Base-by-base conservation (phyloP, 2,888 invertebrate genomes). In the Eubasilissa splendida region DNA sequence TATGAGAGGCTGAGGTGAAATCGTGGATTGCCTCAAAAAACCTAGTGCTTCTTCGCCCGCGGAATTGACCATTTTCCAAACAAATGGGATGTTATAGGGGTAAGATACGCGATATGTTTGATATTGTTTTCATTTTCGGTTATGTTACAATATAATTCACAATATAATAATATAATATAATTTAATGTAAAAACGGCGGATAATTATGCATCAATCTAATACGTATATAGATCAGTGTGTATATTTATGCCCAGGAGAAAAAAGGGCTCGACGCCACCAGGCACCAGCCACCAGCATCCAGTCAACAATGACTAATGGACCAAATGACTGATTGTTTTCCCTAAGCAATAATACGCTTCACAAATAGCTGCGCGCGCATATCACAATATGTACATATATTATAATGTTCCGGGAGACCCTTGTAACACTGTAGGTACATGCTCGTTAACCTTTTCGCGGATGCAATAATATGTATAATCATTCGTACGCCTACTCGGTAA, bases 251-350 rank as follows among this genome's bases (percentile, higher is more conserved):
- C 9, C n/a, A 9, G 2, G 9, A n/a, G 58, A 58, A 2, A n/a
- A 22, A 33, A 54, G 71, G 71, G 71, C 53, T 71, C 22, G 71
- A 14, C 33, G 71, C 54, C 54, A 58, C 8, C 58, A 58, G 14
- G 5, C 68, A 68, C 42, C 58, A 58, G 14, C 14, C 68, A 68
- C 42, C 42, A 42, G 42, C 42, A 42, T 11, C 74, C 59, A 74
- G 59, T 59, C 74, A 59, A 53, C 78, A 31, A n/a, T 80, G 80
- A 82, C 76, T 80, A 80, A 82, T 82, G 80, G 65, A 71, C 76
- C 71, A 66, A 65, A 76, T 82, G 82, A 82, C 50, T 77, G 70
- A 80, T 82, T 76, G 82, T 70, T 82, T 78, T 73, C 56, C 53
- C 71, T 71, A 42, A 54, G 54, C 71, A 71, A 71, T 71, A 71